Evolutionary conservation across 2,113 vertebrate genomes (phyloP).

Genomic region (Rana temporaria): DNA sequence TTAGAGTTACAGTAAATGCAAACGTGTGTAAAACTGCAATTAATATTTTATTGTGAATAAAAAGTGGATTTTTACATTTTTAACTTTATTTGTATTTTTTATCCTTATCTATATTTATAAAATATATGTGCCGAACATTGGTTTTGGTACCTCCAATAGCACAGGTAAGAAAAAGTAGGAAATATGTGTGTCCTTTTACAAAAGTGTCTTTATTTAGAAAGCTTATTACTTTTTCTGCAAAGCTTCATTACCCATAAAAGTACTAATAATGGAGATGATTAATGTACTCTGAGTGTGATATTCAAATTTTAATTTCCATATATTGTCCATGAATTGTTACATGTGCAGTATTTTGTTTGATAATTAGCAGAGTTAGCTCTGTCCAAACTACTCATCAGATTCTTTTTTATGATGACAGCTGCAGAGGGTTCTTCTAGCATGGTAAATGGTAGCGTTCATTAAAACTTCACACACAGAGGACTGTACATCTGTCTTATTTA

Average conservation of each 20-base stretch:
- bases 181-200: not conserved
- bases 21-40: too few species aligned
- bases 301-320: constrained; percentile 81
- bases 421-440: constrained; percentile 74
- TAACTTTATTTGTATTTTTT: too few species aligned
- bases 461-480: constrained; percentile 63
- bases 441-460: constrained; percentile 80
- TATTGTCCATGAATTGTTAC: constrained; percentile 73
- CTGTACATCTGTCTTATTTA: constrained; percentile 57
- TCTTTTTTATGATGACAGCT: constrained; percentile 80
- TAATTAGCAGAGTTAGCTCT: constrained; percentile 79
- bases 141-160: too few species aligned
- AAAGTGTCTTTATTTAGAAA: constrained; percentile 79
- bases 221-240: constrained; percentile 79
- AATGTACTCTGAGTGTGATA: constrained; percentile 79
- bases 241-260: constrained; percentile 80
- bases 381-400: constrained; percentile 82
- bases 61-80: too few species aligned
- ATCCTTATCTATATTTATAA: too few species aligned
- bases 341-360: constrained; percentile 79
- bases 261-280: constrained; percentile 83
- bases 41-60: too few species aligned
- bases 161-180: too few species aligned
- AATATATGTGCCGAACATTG: too few species aligned
- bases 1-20: too few species aligned